A percentile compares a stretch with the other conserved stretches of the same genome.
Conservation (phyloP, 2,888 invertebrate genomes). For the Stictocephala bisonia region DNA sequence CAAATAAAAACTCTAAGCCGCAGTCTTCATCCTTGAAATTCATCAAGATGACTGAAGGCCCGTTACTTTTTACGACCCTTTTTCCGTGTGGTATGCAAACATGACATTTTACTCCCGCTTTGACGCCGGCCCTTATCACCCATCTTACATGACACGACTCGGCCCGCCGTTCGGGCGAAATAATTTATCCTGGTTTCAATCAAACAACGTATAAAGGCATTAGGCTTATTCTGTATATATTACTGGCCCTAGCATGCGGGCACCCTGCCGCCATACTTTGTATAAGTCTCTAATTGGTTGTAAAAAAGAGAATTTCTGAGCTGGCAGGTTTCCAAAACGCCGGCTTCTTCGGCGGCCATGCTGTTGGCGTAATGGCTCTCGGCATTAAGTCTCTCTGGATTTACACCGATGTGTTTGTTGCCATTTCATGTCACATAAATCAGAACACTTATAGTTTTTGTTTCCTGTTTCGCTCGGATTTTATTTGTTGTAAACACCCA, state of each 20-base stretch:
- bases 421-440: too few relatives aligned
- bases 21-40: not conserved
- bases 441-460: too few relatives aligned
- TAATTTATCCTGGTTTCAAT: slow-evolving; percentile 37
- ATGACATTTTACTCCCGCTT: slow-evolving; percentile 30
- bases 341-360: not conserved
- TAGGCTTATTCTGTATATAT: slow-evolving; percentile 27
- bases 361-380: not conserved
- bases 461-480: too few relatives aligned
- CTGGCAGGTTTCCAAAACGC: slow-evolving; percentile 21
- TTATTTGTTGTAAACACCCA: too few relatives aligned
- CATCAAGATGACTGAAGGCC: too few relatives aligned
- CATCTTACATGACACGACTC: too few relatives aligned
- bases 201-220: slow-evolving; percentile 21
- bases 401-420: too few relatives aligned
- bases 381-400: too few relatives aligned
- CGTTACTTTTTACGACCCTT: slow-evolving; percentile 21
- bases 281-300: slow-evolving; percentile 24
- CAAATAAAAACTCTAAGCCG: slow-evolving; percentile 14
- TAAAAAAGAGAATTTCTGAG: slow-evolving; percentile 28
- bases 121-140: slow-evolving; percentile 21
- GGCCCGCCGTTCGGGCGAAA: too few relatives aligned
- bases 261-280: slow-evolving; percentile 16
- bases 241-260: slow-evolving; percentile 31
- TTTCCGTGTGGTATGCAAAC: slow-evolving; percentile 29